phyloP scores from a whole-genome alignment of 2,113 vertebrate species.

The Odontophorus gujanensis region DNA sequence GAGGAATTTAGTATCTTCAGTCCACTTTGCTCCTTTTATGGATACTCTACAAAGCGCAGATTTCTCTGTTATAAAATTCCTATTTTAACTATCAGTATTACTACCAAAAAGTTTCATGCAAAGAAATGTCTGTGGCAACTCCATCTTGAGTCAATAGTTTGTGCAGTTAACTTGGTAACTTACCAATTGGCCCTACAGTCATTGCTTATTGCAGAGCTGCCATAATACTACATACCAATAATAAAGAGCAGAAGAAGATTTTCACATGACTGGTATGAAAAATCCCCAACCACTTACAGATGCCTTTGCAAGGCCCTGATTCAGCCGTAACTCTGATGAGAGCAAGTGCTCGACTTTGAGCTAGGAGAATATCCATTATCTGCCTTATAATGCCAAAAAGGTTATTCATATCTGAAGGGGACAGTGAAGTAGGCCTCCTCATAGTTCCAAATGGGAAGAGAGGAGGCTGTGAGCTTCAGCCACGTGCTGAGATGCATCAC shows the following conservation, averaged over 20 bases:
- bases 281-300: background rate
- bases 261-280: background rate
- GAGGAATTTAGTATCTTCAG: background rate
- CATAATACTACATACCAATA: accelerated
- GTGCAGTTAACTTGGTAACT: background rate
- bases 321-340: background rate
- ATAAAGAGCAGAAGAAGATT: background rate
- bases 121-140: accelerated
- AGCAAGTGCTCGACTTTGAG: background rate
- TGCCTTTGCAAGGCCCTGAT: background rate
- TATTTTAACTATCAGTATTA: background rate
- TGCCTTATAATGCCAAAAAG: background rate
- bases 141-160: background rate
- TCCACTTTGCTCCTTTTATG: background rate
- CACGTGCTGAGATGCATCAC: background rate
- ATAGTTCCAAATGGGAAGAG: accelerated
- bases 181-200: accelerated
- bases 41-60: background rate
- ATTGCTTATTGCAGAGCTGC: background rate
- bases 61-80: background rate
- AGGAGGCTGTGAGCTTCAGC: background rate
- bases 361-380: background rate
- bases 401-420: background rate
- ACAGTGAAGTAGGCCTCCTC: background rate
- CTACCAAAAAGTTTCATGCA: background rate